Percentiles rank a stretch among this genome's conserved stretches.
Conservation (phyloP, 1,140 invertebrate species). For the Drosophila kikkawai region DNA sequence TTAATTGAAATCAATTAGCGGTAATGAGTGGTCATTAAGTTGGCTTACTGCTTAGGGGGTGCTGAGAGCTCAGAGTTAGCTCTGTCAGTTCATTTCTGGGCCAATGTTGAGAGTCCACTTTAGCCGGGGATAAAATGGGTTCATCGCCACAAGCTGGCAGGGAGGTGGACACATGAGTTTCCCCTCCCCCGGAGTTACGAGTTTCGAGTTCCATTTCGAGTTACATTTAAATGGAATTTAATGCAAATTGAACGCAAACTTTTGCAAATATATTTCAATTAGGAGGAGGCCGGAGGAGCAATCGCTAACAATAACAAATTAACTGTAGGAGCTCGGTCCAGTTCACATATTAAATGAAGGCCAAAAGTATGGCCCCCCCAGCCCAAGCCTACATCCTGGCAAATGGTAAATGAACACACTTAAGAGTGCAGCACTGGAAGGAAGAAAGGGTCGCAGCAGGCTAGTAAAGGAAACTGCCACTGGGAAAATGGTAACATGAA, state of each 20-base stretch:
- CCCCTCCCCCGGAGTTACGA: neutral
- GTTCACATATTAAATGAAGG: slow-evolving; percentile 69
- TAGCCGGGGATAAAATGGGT: slow-evolving; percentile 9
- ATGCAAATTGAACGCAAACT: slow-evolving; percentile 74
- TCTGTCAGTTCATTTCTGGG: slow-evolving; percentile 22
- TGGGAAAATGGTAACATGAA: neutral
- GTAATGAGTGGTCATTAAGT: slow-evolving; percentile 84
- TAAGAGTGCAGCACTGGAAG: slow-evolving; percentile 29
- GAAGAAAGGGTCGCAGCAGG: neutral
- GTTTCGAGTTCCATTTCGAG: slow-evolving; percentile 4
- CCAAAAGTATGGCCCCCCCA: slow-evolving; percentile 46
- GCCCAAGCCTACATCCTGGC: slow-evolving; percentile 14
- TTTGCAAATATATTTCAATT: slow-evolving; percentile 77
- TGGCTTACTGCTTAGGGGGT: slow-evolving; percentile 50
- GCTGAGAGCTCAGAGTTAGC: neutral
- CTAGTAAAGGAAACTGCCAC: neutral
- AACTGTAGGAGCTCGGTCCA: slow-evolving; percentile 42
- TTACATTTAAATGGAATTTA: slow-evolving; percentile 43
- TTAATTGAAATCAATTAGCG: slow-evolving; percentile 85
- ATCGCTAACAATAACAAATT: slow-evolving; percentile 77
- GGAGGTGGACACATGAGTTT: slow-evolving; percentile 2
- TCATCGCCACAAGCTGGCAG: slow-evolving; percentile 1
- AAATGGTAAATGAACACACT: slow-evolving; percentile 67
- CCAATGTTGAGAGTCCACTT: slow-evolving; percentile 16
- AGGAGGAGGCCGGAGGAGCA: slow-evolving; percentile 21